Evolutionary conservation across 1,140 invertebrate species (phyloP).

Genomic region (Wiebesia pumilae): DNA sequence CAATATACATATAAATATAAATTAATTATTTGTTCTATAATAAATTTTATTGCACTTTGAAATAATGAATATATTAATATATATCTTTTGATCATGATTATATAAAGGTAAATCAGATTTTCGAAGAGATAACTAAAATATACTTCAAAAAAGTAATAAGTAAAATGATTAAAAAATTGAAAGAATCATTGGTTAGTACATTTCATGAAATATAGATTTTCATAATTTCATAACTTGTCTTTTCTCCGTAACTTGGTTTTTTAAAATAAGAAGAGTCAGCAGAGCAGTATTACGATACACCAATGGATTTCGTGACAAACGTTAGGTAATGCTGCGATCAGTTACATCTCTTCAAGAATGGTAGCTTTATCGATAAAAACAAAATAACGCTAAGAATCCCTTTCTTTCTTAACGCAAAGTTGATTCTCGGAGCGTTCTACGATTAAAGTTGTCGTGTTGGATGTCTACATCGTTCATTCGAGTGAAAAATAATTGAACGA

Average conservation of each 20-base stretch:
- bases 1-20: not conserved
- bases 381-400: constrained; percentile 5
- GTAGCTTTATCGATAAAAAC: constrained; percentile 44
- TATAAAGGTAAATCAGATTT: too few relatives aligned
- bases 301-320: constrained; percentile 9
- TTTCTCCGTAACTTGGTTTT: too few relatives aligned
- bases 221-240: too few relatives aligned
- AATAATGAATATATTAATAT: too few relatives aligned
- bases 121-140: too few relatives aligned
- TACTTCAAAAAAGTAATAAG: too few relatives aligned
- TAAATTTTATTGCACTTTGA: not conserved
- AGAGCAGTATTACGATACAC: constrained; percentile 7
- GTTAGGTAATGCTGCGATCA: not conserved
- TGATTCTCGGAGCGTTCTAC: not conserved
- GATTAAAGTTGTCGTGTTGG: not conserved
- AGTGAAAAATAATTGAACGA: not conserved
- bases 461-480: not conserved
- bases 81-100: too few relatives aligned
- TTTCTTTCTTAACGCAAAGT: too few relatives aligned
- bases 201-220: too few relatives aligned
- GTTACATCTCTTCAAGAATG: not conserved
- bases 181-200: too few relatives aligned
- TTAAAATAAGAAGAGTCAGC: too few relatives aligned
- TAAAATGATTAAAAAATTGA: too few relatives aligned
- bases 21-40: not conserved